A percentile compares a stretch with the other conserved stretches of the same genome.
These are phyloP conservation scores for Lottia scabra DNA, from an alignment of 2,888 invertebrate species.

Conservation along the genomic window DNA sequence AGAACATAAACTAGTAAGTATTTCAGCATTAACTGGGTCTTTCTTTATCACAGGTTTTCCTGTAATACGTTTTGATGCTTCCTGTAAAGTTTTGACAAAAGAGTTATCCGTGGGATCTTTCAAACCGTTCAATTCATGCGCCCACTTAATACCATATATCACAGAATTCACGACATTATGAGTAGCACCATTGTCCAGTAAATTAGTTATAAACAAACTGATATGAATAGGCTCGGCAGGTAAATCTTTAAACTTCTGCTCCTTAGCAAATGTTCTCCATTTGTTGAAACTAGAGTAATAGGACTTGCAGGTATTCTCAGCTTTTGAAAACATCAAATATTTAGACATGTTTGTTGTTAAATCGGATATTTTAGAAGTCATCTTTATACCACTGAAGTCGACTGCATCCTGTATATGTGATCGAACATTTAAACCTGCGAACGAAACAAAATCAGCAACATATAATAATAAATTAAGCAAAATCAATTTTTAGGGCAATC, in stretches of 20 bases:
- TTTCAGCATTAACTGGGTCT: conserved; percentile 22
- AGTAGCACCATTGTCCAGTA: background rate
- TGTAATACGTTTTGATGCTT: conserved; percentile 23
- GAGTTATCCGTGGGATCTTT: conserved; percentile 10
- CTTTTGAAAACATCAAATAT: background rate
- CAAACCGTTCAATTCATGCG: background rate
- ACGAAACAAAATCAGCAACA: background rate
- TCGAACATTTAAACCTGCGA: too few species aligned
- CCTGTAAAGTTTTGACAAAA: conserved; percentile 28
- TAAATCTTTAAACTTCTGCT: conserved; percentile 6
- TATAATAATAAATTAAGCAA: background rate
- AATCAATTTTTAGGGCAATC: background rate
- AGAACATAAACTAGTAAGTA: conserved; percentile 19
- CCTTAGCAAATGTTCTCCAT: background rate
- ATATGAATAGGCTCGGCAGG: conserved; percentile 2
- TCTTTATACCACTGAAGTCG: background rate
- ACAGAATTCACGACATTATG: background rate
- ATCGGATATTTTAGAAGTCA: background rate
- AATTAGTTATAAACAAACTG: background rate
- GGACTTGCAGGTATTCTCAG: background rate
- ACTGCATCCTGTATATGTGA: too few species aligned
- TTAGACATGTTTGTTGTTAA: background rate
- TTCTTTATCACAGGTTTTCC: conserved; percentile 23
- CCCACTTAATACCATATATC: conserved; percentile 4
- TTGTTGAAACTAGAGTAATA: background rate